Conservation (phyloP, 30 jellyfish, hydroid and myxozoan genomes). For the Chrysaora quinquecirrha region DNA sequence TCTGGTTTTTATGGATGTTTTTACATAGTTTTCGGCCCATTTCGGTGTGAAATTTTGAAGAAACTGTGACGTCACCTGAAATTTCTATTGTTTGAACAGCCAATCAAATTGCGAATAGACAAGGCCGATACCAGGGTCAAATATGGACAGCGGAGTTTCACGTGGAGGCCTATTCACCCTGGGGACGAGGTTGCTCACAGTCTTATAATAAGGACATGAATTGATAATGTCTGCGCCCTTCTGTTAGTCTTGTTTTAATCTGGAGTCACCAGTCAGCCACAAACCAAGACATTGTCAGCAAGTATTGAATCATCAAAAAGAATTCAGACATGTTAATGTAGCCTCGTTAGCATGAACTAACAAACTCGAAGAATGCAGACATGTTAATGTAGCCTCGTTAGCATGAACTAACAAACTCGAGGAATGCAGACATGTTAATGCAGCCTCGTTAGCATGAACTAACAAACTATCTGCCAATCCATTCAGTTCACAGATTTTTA, state of each 20-base stretch:
- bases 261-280: neutral
- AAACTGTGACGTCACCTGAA: too few species aligned
- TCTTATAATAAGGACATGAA: too few species aligned
- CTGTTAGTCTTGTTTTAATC: neutral
- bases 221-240: too few species aligned
- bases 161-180: too few species aligned
- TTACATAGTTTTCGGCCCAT: too few species aligned
- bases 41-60: too few species aligned
- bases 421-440: neutral
- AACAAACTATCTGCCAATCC: neutral
- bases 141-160: too few species aligned
- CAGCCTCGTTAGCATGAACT: neutral
- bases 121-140: too few species aligned
- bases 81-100: too few species aligned
- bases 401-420: neutral
- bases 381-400: neutral
- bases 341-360: neutral
- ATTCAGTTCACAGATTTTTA: neutral
- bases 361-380: neutral
- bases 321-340: neutral
- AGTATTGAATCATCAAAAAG: neutral
- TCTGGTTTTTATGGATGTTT: too few species aligned
- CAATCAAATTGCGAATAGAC: too few species aligned
- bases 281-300: neutral
- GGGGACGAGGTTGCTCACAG: too few species aligned